phyloP scores from a whole-genome alignment of 2,113 vertebrate genomes.

The Paedocypris sp. region DNA sequence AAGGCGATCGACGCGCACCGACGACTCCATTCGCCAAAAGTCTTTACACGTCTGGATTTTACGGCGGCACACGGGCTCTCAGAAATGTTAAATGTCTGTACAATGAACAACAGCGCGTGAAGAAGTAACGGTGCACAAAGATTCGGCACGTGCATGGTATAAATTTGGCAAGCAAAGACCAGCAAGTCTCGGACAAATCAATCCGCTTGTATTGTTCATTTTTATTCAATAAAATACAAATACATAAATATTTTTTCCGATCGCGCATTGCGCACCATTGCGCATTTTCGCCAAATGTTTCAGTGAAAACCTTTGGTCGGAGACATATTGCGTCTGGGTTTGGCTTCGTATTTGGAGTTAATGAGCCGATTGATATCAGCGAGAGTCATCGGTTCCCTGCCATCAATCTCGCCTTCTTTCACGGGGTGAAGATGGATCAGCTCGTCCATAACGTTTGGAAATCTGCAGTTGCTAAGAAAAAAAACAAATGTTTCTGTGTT shows the following conservation, averaged over 20 bases:
- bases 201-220: too few relatives aligned
- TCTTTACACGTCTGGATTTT: not conserved
- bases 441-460: constrained; percentile 12
- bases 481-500: too few relatives aligned
- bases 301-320: constrained; percentile 41
- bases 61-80: too few relatives aligned
- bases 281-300: not conserved
- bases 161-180: too few relatives aligned
- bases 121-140: too few relatives aligned
- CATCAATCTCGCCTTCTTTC: constrained; percentile 54
- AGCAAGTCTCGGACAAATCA: too few relatives aligned
- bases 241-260: too few relatives aligned
- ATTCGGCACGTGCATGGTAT: too few relatives aligned
- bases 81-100: too few relatives aligned
- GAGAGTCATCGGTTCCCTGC: constrained; percentile 50
- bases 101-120: too few relatives aligned
- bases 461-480: not conserved
- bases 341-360: constrained; percentile 62
- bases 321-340: constrained; percentile 54
- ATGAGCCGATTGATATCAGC: constrained; percentile 66
- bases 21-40: not conserved
- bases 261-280: too few relatives aligned
- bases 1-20: not conserved
- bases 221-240: too few relatives aligned
- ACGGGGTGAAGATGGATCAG: not conserved